Evolutionary conservation across 2,888 invertebrate species (phyloP), one percentile per base, ranked within the genome.

Genomic region (Eilema griseolum): DNA sequence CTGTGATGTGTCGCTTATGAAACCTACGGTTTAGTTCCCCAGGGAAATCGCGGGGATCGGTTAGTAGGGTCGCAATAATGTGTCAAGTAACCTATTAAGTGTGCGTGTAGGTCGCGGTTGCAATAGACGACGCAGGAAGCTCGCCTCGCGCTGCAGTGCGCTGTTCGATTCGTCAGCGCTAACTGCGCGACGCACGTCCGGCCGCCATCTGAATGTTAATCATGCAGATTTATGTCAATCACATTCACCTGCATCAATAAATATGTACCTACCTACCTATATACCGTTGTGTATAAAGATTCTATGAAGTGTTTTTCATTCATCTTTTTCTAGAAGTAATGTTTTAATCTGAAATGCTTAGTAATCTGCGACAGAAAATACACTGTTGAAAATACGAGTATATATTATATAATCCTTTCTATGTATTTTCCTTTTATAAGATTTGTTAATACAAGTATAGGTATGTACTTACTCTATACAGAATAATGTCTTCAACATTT

Each of bases 121-220:
- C 23, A 93, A 80, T 67, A 91, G 72, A 8, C 92, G 82, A 5
- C 92, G 85, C 59, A 93, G 77, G 37, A 91, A 75, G 74, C 92
- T 92, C 14, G 89, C 92, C 73, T 93, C 92, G 16, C 90, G 87
- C 26, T 89, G 90, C 26, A 92, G 80, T 2, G 88, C 85, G 20
- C 86, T 83, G 75, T 90, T 90, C 1, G 92, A 88, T 31, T 92
- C 93, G 72, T 93, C 93, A 2, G 90, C 95, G 70, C 95, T 95
- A 23, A 94, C 90, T 11, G 93, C 90, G 16, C 95, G 92, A 2
- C 95, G 87, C 24, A 95, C 89, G 56, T 94, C 94, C 31, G 92
- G 89, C 3, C 92, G 89, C 84, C 86, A 90, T 79, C 92, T 92
- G 71, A 65, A 71, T 67, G 60, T 63, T 61, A 61, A 41, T 46